Conservation (phyloP, 2,888 invertebrate species). For the Ochropleura leucogaster region DNA sequence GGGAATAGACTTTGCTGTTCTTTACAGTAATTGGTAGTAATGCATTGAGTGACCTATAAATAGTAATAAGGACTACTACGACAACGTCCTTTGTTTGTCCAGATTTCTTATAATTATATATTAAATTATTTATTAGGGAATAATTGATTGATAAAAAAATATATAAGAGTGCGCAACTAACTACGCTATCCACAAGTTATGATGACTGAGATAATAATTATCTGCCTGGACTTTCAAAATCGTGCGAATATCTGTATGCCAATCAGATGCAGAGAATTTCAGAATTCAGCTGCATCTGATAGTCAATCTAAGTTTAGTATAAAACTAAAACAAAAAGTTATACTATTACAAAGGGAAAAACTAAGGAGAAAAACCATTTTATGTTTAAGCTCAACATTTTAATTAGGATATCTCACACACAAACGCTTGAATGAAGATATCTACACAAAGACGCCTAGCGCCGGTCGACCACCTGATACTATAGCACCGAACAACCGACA, state of each 20-base stretch:
- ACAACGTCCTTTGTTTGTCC: background rate
- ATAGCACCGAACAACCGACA: conserved; percentile 39
- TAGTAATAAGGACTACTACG: background rate
- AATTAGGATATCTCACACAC: no score
- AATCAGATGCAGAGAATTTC: background rate
- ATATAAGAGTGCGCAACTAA: no score
- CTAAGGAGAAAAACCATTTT: no score
- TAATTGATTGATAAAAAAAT: no score
- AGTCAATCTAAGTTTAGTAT: no score
- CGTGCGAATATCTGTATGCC: background rate
- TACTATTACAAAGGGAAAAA: no score
- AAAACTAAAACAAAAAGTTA: no score
- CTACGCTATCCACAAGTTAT: no score
- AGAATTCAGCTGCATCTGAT: background rate
- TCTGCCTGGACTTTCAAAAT: background rate
- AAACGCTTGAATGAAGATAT: background rate
- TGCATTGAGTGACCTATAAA: background rate
- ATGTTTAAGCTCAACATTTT: no score
- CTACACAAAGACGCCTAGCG: conserved; percentile 14
- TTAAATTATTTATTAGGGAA: background rate
- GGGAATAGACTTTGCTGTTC: conserved; percentile 21
- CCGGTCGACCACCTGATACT: conserved; percentile 32
- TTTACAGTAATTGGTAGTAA: conserved; percentile 12
- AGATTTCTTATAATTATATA: background rate
- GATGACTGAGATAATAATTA: background rate